Base-by-base conservation (phyloP, 1,140 invertebrate species). In the Trigoniulus corallinus region DNA sequence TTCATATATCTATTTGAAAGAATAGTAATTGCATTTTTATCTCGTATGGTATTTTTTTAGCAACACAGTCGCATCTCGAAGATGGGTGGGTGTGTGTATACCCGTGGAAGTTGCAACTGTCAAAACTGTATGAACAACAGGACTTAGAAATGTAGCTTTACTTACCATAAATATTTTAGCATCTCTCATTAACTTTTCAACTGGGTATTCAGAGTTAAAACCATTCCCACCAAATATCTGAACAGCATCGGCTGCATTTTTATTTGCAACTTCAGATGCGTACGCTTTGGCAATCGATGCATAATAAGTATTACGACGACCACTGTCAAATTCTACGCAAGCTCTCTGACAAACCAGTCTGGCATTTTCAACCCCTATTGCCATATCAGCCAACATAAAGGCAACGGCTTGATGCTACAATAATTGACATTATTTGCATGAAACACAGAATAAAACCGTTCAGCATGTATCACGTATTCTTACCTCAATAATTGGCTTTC, bases 161-260 rank as follows among this genome's bases (percentile, higher is more conserved):
- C 7, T 54, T 56, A 66, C 67, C 60, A 96, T 89, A 67, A 84
- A 97, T 60, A 98, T 98, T 71, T 98, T 98, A 7, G 94, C 93
- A 73, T 98, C 95, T 54, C 94, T 74, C 91, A 98, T 97, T 15
- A 98, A 71, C 66, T 98, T 98, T 65, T 98, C 95, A 0, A 95
- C 94, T 1, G 95, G 94, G 70, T 98, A 98, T 53, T 98, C 94
- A 41, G 75, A 79, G 67, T 98, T 98, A 69, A 94, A 98, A n/a
- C 94, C 93, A 67, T 88, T 89, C 39, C 94, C 94, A 48, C 94
- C 94, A 69, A 96, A 44, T 21, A 67, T 69, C 66, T 78, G 76
- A 3, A 98, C 93, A 51, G 93, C 92, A 71, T 98, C 91, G 18
- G 88, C 73, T 13, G 94, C 93, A 61, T 80, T 79, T 68, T 93